Percentiles rank a stretch among this genome's conserved stretches.
Evolutionary conservation across 2,113 vertebrate species (phyloP).

Genomic region (Sebastes schlegelii): DNA sequence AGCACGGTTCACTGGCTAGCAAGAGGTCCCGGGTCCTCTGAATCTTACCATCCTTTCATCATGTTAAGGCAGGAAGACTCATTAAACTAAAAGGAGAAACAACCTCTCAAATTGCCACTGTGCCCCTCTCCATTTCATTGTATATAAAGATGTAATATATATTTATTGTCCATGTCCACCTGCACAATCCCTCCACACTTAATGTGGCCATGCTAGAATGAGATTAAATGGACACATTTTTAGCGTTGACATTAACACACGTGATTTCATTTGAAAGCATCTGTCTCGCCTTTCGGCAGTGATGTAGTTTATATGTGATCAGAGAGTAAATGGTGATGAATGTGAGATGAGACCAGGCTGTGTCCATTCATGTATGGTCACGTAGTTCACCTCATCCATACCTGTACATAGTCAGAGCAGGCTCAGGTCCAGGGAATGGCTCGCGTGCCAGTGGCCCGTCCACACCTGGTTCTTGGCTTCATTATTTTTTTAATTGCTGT

Average conservation of each 20-base stretch:
- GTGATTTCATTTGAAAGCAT: no score
- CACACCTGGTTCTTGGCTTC: conserved; percentile 55
- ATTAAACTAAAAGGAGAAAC: conserved; percentile 9
- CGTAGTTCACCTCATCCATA: conserved; percentile 36
- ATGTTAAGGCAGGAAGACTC: conserved; percentile 36
- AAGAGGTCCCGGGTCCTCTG: conserved; percentile 85
- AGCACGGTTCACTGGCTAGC: conserved; percentile 85
- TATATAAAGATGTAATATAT: conserved; percentile 79
- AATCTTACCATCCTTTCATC: conserved; percentile 36
- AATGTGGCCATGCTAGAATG: no score
- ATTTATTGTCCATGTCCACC: conserved; percentile 73
- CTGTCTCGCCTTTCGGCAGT: no score
- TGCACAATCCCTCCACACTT: conserved; percentile 29
- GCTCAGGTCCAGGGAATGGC: no score
- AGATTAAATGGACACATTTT: no score
- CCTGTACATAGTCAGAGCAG: conserved; percentile 65
- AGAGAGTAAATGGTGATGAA: no score
- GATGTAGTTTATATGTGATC: no score
- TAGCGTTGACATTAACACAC: no score
- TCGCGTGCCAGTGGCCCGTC: no score
- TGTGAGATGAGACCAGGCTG: conserved; percentile 39
- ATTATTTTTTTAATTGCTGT: conserved; percentile 74
- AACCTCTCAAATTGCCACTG: conserved; percentile 57
- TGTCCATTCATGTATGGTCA: conserved; percentile 39
- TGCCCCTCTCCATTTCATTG: conserved; percentile 65